Percentiles rank a stretch among this genome's conserved stretches.
phyloP scores from a whole-genome alignment of 2,113 vertebrate species.

The Echinops telfairi region DNA sequence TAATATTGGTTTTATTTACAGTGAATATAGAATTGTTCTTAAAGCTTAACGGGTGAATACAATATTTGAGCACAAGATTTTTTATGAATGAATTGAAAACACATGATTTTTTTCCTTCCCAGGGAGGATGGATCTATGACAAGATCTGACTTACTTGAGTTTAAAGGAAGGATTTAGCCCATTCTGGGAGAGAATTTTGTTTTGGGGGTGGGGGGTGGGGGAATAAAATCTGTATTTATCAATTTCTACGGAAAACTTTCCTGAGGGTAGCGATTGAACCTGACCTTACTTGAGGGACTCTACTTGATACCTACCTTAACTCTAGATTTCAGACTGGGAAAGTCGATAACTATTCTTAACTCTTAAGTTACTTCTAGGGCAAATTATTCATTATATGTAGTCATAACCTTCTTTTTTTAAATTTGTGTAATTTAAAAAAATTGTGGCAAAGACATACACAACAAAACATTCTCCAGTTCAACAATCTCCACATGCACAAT shows the following conservation, averaged over 20 bases:
- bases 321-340: not conserved
- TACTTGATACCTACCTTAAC: not conserved
- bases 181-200: not conserved
- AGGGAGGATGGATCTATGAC: not conserved
- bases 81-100: slow-evolving; percentile 5
- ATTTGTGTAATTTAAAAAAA: too few species aligned
- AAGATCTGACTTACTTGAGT: not conserved
- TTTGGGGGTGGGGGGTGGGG: not conserved
- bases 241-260: not conserved
- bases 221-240: not conserved
- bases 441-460: too few species aligned
- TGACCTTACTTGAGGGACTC: not conserved
- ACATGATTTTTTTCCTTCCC: not conserved
- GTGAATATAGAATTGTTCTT: not conserved
- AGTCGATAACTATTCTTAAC: not conserved
- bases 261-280: not conserved
- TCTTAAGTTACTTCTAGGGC: slow-evolving; percentile 12
- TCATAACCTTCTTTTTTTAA: not conserved
- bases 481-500: too few species aligned
- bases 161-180: not conserved
- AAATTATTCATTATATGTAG: not conserved
- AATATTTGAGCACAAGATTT: slow-evolving; percentile 1
- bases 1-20: not conserved
- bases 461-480: too few species aligned
- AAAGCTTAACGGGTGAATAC: not conserved